Evolutionary conservation across 2,888 invertebrate genomes (phyloP), one percentile per base, ranked within the genome.

Genomic region (Prosopocoilus inquinatus): DNA sequence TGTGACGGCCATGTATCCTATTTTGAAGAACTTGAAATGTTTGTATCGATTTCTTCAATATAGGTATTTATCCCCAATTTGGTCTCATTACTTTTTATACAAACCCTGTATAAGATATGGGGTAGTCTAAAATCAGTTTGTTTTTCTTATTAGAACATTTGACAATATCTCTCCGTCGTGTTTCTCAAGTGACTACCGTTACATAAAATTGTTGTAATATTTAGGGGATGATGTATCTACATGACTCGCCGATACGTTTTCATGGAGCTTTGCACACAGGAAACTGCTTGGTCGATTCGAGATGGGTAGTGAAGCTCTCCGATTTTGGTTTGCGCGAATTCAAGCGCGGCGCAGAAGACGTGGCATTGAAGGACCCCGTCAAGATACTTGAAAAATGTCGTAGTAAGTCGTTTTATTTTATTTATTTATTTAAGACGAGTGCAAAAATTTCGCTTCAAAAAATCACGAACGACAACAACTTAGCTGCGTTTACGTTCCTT

Each of bases 251-350:
- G 36, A 83, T 94, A 39, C 85, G 88, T 64, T 91, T 87, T 71
- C 96, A 96, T 76, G 96, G 96, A 0, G 88, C 91, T 50, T 79
- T 96, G 54, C 89, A 91, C 68, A 89, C 94, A 0, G 91, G 92
- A 39, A 96, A 96, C 78, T 96, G 96, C 75, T 81, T 96, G 55
- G 92, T 96, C 55, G 96, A 96, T 78, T 94, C 94, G 20, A 85
- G 96, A 32, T 96, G 95, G 95, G 94, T 96, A 56, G 89, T 96
- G 47, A 94, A 97, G 75, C 81, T 96, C 32, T 84, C 94, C 1
- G 96, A 96, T 79, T 96, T 94, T 71, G 96, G 96, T 1, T 81
- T 96, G 44, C 86, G 89, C 63, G 91, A 94, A 71, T 94, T 96
- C 74, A 87, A 93, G 68, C 83, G 84, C 62, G 90, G 88, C 9